Base-by-base conservation (phyloP, 2,888 invertebrate genomes). In the Lucinisca nassula region DNA sequence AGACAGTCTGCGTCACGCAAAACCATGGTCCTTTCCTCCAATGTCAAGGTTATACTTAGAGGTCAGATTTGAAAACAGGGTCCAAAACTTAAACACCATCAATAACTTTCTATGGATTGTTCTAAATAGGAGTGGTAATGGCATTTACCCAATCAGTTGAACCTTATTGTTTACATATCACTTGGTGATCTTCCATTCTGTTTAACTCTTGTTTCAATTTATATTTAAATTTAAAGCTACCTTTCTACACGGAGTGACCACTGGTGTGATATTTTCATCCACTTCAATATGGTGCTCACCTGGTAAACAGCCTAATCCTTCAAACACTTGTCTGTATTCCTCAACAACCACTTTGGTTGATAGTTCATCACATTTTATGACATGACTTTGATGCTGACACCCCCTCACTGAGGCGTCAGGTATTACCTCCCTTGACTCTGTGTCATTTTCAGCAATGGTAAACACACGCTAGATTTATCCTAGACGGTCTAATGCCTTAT, bases 121-220 rank as follows among this genome's bases (percentile, higher is more conserved):
- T n/a, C n/a, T n/a, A n/a, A n/a, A n/a, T n/a, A n/a, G n/a, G n/a
- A n/a, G n/a, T n/a, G n/a, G n/a, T n/a, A n/a, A n/a, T n/a, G n/a
- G n/a, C n/a, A n/a, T n/a, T n/a, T n/a, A n/a, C n/a, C n/a, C n/a
- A n/a, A n/a, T n/a, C n/a, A n/a, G n/a, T n/a, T n/a, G n/a, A n/a
- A n/a, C n/a, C n/a, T n/a, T n/a, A n/a, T 10, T 91, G 88, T 75
- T 81, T 90, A 27, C 51, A 24, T n/a, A 92, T 91, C 4, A 90
- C 82, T 4, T 67, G 79, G 14, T 80, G 45, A 17, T 17, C 12
- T 77, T 87, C 88, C 85, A n/a, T 92, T 86, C 27, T 67, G 37
- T 17, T 90, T 79, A 92, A 55, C 35, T 88, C 78, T 38, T 27
- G 61, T 40, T 81, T 86, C 45, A 91, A 35, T 73, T 79, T 77